These are phyloP conservation scores for Zosterops lateralis DNA, from an alignment of 2,113 vertebrate genomes.

Conservation along the genomic window DNA sequence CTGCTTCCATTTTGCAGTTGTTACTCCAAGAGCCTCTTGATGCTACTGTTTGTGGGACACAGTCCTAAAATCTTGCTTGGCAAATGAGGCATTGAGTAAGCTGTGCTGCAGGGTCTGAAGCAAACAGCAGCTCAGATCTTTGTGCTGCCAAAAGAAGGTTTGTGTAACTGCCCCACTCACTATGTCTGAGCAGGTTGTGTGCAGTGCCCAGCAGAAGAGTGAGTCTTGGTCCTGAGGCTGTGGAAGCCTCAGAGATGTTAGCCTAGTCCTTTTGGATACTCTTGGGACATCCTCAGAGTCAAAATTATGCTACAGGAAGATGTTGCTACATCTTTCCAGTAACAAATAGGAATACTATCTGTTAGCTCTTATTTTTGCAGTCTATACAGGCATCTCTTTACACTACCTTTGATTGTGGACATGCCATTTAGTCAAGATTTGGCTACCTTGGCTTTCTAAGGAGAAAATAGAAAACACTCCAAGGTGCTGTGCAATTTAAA, in stretches of 20 bases:
- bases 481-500: neutral
- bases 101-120: neutral
- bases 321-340: neutral
- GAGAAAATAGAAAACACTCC: neutral
- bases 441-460: neutral
- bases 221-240: neutral
- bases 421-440: neutral
- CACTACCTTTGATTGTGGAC: neutral
- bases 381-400: neutral
- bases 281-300: neutral
- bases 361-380: neutral
- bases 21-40: neutral
- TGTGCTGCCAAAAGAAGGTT: neutral
- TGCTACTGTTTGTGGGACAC: neutral
- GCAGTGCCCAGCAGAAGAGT: neutral
- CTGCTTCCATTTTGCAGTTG: neutral
- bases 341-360: neutral
- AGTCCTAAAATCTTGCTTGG: neutral
- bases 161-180: neutral
- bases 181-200: accelerated
- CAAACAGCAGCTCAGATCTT: neutral
- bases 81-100: neutral
- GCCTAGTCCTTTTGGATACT: neutral
- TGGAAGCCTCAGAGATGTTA: neutral
- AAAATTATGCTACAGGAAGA: neutral